phyloP scores from a whole-genome alignment of 2,888 invertebrate species.

The Melinaea menophilus region DNA sequence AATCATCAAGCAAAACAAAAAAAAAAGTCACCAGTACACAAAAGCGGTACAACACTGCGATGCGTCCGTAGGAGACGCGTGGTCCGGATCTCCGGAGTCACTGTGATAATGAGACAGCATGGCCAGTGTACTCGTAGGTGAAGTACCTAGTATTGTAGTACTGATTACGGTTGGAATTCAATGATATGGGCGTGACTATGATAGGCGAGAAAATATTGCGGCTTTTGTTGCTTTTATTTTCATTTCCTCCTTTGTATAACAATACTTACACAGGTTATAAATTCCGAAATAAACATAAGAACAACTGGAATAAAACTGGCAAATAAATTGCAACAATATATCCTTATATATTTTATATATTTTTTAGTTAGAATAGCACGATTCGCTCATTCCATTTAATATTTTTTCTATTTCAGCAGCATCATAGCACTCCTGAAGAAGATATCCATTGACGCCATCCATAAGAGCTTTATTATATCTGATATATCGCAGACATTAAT shows the following conservation, averaged over 20 bases:
- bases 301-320: no score
- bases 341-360: no score
- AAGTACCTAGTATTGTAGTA: conserved; percentile 68
- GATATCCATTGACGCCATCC: conserved; percentile 57
- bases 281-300: no score
- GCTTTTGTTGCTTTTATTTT: conserved; percentile 63
- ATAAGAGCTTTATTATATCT: conserved; percentile 55
- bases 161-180: conserved; percentile 79
- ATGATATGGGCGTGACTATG: conserved; percentile 67
- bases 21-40: conserved; percentile 60
- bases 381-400: conserved; percentile 45
- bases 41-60: conserved; percentile 79
- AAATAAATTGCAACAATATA: conserved; percentile 31
- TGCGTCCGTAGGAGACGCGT: conserved; percentile 80
- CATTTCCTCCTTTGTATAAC: conserved; percentile 41
- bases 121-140: conserved; percentile 80
- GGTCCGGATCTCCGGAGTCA: conserved; percentile 76
- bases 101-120: conserved; percentile 80
- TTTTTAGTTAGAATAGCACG: conserved; percentile 38
- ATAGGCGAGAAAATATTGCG: conserved; percentile 46
- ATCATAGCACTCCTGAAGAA: conserved; percentile 42
- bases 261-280: not conserved
- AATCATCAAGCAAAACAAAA: no score
- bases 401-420: conserved; percentile 37
- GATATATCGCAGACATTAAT: conserved; percentile 42